Percentiles rank a stretch among this genome's conserved stretches.
phyloP scores from a whole-genome alignment of 2,113 vertebrate genomes.

The Stomatorhinus ivindoensis region DNA sequence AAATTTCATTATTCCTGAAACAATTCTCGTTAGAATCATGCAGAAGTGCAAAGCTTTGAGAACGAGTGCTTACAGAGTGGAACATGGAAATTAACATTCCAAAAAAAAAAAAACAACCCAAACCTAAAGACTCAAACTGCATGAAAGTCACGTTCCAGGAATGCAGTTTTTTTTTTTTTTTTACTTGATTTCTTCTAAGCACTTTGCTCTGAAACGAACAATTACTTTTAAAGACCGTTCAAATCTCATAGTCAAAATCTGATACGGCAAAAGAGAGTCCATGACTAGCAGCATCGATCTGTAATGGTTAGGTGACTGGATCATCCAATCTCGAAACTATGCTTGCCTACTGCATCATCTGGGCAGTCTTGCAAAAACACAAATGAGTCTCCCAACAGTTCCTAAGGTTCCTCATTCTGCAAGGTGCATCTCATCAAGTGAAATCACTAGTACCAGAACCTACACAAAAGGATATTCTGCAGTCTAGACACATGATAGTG shows the following conservation, averaged over 20 bases:
- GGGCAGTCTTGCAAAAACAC: constrained; percentile 18
- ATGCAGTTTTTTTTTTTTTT: constrained; percentile 18
- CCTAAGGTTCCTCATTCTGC: neutral
- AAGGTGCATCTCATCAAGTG: neutral
- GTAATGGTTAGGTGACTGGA: constrained; percentile 29
- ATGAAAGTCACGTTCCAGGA: constrained; percentile 33
- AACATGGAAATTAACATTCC: constrained; percentile 15
- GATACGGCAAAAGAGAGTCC: constrained; percentile 71
- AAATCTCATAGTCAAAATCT: constrained; percentile 46
- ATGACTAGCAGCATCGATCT: constrained; percentile 62
- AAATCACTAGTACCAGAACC: neutral
- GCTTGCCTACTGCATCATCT: constrained; percentile 18
- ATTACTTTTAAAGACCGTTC: constrained; percentile 45
- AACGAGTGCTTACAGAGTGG: constrained; percentile 21
- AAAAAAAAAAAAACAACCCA: constrained; percentile 24
- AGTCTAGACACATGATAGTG: neutral
- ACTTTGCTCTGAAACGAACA: constrained; percentile 67
- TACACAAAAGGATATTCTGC: neutral
- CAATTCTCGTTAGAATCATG: neutral
- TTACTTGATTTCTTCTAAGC: constrained; percentile 6
- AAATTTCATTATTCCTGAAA: constrained; percentile 21
- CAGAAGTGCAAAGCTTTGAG: constrained; percentile 45
- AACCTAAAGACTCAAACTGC: constrained; percentile 14
- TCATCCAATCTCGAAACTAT: constrained; percentile 13
- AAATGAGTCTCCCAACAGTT: neutral